These are phyloP conservation scores for Pelecanus crispus DNA, from an alignment of 2,113 vertebrate species.

Conservation along the genomic window DNA sequence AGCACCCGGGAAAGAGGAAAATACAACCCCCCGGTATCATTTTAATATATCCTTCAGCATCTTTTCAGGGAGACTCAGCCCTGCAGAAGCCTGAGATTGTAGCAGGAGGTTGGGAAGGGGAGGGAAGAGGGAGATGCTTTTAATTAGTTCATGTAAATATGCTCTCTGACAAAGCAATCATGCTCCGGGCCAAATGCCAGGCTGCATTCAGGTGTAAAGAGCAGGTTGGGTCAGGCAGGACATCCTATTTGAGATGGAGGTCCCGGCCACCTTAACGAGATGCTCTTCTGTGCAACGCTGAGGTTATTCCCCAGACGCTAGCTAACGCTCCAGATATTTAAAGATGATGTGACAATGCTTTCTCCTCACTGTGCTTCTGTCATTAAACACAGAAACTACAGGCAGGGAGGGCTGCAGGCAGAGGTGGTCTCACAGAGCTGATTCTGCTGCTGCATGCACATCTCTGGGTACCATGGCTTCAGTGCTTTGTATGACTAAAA, in stretches of 20 bases:
- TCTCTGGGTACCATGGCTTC: background rate
- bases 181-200: background rate
- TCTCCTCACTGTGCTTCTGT: background rate
- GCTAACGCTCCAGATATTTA: background rate
- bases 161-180: background rate
- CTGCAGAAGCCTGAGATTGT: background rate
- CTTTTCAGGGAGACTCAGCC: background rate
- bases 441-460: background rate
- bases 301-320: background rate
- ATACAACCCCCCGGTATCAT: background rate
- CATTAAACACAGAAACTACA: background rate
- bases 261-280: background rate
- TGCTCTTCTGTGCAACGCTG: background rate
- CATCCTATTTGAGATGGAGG: background rate
- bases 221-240: background rate
- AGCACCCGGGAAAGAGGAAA: background rate
- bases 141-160: conserved; percentile 15
- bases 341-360: background rate
- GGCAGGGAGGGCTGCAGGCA: background rate
- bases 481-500: fast-evolving
- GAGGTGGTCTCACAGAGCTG: background rate
- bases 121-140: background rate
- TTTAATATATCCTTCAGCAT: background rate
- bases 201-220: background rate
- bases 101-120: background rate